phyloP scores from a whole-genome alignment of 2,113 vertebrate genomes.

The Neopipo cinnamomea region DNA sequence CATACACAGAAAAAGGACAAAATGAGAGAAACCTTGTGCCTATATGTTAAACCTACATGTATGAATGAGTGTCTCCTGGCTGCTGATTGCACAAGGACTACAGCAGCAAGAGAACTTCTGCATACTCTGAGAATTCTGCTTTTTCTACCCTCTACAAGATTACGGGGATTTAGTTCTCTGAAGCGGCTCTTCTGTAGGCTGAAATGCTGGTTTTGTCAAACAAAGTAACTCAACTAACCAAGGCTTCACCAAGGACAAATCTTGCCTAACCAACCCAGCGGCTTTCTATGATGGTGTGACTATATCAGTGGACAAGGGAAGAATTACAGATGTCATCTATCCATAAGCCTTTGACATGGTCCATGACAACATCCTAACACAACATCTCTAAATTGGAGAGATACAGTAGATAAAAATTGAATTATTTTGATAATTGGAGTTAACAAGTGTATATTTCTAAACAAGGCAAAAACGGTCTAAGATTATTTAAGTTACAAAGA shows the following conservation, averaged over 20 bases:
- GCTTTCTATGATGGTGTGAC: background rate
- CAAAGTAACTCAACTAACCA: background rate
- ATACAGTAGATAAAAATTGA: background rate
- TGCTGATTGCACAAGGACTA: background rate
- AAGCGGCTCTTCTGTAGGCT: background rate
- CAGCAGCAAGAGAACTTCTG: background rate
- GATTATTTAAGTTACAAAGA: background rate
- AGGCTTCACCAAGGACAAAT: background rate
- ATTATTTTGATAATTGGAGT: background rate
- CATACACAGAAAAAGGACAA: background rate
- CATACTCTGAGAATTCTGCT: background rate
- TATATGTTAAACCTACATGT: background rate
- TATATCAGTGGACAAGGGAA: background rate
- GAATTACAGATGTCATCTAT: background rate
- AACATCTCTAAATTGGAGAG: background rate
- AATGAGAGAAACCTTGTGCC: background rate
- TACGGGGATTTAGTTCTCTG: background rate
- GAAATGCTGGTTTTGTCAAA: background rate
- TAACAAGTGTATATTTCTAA: background rate
- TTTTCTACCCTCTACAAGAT: background rate
- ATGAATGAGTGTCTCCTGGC: background rate
- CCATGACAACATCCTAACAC: background rate
- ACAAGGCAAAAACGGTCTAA: background rate
- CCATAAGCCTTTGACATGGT: background rate
- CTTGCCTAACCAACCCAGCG: background rate